Evolutionary conservation across 2,113 vertebrate species (phyloP), one percentile per base, ranked within the genome.

Genomic region (Catharus minimus): DNA sequence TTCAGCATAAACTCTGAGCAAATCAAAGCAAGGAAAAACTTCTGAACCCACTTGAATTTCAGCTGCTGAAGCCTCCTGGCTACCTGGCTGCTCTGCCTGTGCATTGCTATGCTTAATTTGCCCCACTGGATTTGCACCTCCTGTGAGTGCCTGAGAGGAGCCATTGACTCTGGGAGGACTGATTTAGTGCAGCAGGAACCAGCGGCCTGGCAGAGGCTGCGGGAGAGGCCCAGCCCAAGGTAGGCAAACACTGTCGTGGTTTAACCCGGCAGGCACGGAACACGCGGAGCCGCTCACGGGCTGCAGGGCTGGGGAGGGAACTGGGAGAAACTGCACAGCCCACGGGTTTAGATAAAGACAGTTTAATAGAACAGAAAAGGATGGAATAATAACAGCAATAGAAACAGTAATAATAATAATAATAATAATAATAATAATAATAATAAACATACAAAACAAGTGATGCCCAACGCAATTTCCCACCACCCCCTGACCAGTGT

Each of bases 151-250:
- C 62, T 91, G 94, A 95, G 95, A 92, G 79, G 86, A 95, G 90
- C 82, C 90, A 93, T 96, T 97, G 95, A 95, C 69, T 64, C 87
- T 1, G 46, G 87, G 75, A 94, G 75, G 64, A 78, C 92, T 95
- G 95, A 97, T 96, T 95, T 95, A 96, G 88, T 82, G 94, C 66
- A 44, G 86, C 92, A 95, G 96, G 95, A 97, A 93, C 94, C 79
- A 2, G 94, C 7, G 58, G 93, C 39, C 94, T 96, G 96, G 96
- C 95, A 95, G 87, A 27, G 78, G 69, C 92, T 67, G 91, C 72
- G 2, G 86, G 86, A 94, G 96, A 88, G 95, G 96, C 96, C 95
- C 94, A 89, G 85, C 88, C 93, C 19, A 3, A 94, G 90, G 86
- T 86, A 83, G 89, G 94, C 65, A 94, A 97, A 96, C 86, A 94